Base-by-base conservation (phyloP, 1,140 invertebrate genomes). In the Drusus annulatus region DNA sequence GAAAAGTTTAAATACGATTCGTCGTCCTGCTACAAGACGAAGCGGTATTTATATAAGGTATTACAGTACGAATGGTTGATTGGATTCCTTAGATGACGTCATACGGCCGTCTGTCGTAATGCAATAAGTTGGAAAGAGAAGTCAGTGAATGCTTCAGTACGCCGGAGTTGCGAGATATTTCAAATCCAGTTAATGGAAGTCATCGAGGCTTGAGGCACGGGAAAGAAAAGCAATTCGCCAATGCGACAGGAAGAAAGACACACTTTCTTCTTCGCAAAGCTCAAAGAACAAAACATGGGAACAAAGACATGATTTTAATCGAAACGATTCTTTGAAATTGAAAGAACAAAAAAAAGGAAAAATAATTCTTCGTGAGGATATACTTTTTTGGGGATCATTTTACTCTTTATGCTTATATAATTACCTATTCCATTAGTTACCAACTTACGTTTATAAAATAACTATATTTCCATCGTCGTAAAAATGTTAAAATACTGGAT, bases 261-360 rank as follows among this genome's bases (percentile, higher is more conserved):
- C 54, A 56, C 54, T 56, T 56, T 56, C 21, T 19, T 17, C 21
- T 56, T 56, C 4, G n/a, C 13, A 7, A 17, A 21, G 54, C n/a
- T 56, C 54, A 78, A 58, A 31, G 76, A 63, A 45, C 31, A 73
- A 28, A 60, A 19, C 36, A 17, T 3, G 23, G n/a, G 19, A 56
- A 60, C 28, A 76, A 76, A 76, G 62, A 60, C 31, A 58, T 17
- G n/a, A 76, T 60, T 60, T 76, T 60, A 76, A 76, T 76, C 74
- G 74, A 60, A 28, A 76, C 51, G 74, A 45, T 10, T 8, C 36
- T 45, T 45, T 10, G 36, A 45, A 45, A 45, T 45, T 45, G 10
- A 8, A 45, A 2, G 13, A 45, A 1, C 10, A 45, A 45, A 45
- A 45, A 45, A 45, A 45, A 36, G 8, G 4, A 4, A 36, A 36